phyloP scores from a whole-genome alignment of 2,888 invertebrate genomes.

The Erebia epiphron region DNA sequence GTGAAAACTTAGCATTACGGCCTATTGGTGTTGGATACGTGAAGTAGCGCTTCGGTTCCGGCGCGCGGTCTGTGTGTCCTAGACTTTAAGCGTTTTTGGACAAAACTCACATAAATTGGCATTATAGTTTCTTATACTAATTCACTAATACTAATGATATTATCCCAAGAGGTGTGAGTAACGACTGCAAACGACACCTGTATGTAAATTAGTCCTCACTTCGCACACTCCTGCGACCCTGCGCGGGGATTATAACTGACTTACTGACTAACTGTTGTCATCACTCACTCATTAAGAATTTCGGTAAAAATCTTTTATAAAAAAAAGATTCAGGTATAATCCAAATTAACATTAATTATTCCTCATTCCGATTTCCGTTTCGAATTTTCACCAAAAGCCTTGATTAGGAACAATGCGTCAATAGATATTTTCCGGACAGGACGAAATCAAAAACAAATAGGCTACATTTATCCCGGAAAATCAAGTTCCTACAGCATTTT shows the following conservation, averaged over 20 bases:
- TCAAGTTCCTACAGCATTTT: too few species aligned
- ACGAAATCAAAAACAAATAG: too few species aligned
- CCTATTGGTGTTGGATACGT: too few species aligned
- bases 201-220: constrained; percentile 35
- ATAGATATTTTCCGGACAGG: too few species aligned
- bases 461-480: too few species aligned
- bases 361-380: too few species aligned
- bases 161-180: constrained; percentile 22
- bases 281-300: constrained; percentile 13
- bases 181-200: constrained; percentile 30
- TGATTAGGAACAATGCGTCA: too few species aligned
- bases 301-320: constrained; percentile 1
- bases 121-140: constrained; percentile 14
- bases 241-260: constrained; percentile 27
- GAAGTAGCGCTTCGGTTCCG: too few species aligned
- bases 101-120: constrained; percentile 16
- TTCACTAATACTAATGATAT: constrained; percentile 23
- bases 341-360: too few species aligned
- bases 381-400: too few species aligned
- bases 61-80: too few species aligned
- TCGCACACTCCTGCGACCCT: constrained; percentile 28
- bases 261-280: constrained; percentile 22
- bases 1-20: too few species aligned
- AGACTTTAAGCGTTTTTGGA: not conserved
- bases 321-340: not conserved